Evolutionary conservation across 2,797 vertebrate genomes (phyloP), one percentile per base, ranked within the genome.

Genomic region (Nyctibius grandis): DNA sequence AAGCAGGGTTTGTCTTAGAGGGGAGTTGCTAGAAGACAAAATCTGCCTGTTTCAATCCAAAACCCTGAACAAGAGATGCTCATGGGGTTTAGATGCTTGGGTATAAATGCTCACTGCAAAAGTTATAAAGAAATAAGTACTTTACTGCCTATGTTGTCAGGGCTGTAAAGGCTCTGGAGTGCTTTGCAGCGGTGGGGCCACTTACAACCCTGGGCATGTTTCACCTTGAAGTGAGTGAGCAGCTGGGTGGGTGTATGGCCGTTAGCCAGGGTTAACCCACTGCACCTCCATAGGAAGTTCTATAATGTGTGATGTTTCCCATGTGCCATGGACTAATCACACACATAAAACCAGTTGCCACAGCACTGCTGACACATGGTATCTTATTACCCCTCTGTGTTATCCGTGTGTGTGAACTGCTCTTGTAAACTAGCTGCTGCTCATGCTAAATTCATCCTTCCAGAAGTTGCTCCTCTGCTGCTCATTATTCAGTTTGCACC

Each of bases 301-400:
- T 48, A 7, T 12, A 60, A 28, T 1, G 13, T 38, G 29, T 25
- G 28, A 25, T 42, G 18, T 13, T 76, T 76, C 51, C 53, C 25
- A 15, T 8, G 6, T 36, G 28, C 12, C 42, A 50, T 3, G 23
- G 53, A 38, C n/a, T 40, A 47, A 45, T 33, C 11, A 9, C 54
- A 67, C 33, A 31, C 14, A 28, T 21, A 54, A 84, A 69, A 31
- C 9, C 50, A 69, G 34, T 36, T 67, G 34, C 34, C 40, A 64
- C 50, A 44, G 61, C 45, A 29, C 40, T 44, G 56, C 33, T 64
- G 51, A 44, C 56, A 38, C 16, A 3, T 5, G 6, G 8, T 31
- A 33, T 33, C 25, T 56, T 40, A 33, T 23, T n/a, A 22, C 45
- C 36, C 15, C 20, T 5, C 4, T 1, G 1, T 0, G 0, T 29